Evolutionary conservation across 2,888 invertebrate genomes (phyloP).

Genomic region (Neoscelio sp.): DNA sequence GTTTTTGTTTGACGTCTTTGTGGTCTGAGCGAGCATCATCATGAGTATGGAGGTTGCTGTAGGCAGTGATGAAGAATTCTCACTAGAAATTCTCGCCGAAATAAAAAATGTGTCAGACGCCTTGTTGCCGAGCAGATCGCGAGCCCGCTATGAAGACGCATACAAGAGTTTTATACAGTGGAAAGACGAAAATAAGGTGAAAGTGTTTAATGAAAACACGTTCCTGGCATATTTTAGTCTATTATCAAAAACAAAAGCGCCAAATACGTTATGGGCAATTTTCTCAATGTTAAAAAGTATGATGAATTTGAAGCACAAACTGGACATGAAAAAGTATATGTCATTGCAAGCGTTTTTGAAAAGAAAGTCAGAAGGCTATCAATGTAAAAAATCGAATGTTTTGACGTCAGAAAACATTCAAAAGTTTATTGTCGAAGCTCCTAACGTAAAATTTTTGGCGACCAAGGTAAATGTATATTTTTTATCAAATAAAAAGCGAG

Average conservation of each 20-base stretch:
- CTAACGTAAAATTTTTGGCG: conserved; percentile 6
- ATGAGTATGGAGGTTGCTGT: neutral
- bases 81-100: neutral
- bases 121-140: neutral
- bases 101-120: neutral
- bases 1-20: too few relatives aligned
- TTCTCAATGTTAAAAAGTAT: conserved; percentile 20
- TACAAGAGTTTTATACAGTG: neutral
- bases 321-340: neutral
- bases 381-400: conserved; percentile 16
- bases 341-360: conserved; percentile 6
- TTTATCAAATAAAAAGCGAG: conserved; percentile 6
- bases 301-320: neutral
- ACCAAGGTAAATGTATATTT: conserved; percentile 13
- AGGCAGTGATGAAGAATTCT: neutral
- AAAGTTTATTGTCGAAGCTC: conserved; percentile 18
- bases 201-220: neutral
- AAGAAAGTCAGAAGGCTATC: conserved; percentile 14
- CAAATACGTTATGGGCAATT: conserved; percentile 7
- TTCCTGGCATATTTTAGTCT: conserved; percentile 2
- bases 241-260: neutral
- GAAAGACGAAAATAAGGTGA: neutral
- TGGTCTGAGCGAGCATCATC: neutral
- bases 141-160: neutral
- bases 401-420: conserved; percentile 2